Evolutionary conservation across 2,797 vertebrate genomes (phyloP).

Genomic region (Poecilia wingei): DNA sequence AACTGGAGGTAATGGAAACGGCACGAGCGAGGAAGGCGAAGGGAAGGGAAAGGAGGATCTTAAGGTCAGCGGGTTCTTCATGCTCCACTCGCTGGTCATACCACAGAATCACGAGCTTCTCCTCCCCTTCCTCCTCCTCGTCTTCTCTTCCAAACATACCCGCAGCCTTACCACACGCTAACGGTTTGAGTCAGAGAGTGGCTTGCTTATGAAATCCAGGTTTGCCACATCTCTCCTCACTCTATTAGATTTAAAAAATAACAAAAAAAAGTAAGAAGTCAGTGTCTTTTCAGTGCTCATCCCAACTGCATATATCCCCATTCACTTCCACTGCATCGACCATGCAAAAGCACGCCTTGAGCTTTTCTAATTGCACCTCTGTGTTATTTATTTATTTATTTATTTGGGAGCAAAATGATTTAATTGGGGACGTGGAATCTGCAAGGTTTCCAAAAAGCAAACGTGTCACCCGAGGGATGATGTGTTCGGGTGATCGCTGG

Average conservation of each 20-base stretch:
- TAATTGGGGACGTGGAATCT: neutral
- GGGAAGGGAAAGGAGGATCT: conserved; percentile 42
- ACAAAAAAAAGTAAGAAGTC: conserved; percentile 39
- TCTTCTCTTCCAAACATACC: conserved; percentile 62
- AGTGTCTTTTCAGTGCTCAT: conserved; percentile 43
- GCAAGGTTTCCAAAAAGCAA: neutral
- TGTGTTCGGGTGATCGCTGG: neutral
- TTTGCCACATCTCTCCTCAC: conserved; percentile 66
- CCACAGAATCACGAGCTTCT: conserved; percentile 63
- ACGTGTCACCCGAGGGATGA: neutral
- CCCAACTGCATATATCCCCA: conserved; percentile 19
- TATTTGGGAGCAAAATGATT: neutral
- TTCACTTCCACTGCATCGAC: conserved; percentile 3
- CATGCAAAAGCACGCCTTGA: neutral
- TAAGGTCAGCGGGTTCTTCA: conserved; percentile 74
- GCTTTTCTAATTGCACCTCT: neutral
- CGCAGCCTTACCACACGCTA: conserved; percentile 69
- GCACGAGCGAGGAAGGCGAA: conserved; percentile 27
- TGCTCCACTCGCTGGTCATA: conserved; percentile 62
- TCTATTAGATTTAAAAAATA: conserved; percentile 36
- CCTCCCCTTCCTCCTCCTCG: conserved; percentile 32
- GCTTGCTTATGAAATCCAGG: conserved; percentile 69
- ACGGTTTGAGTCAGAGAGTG: conserved; percentile 67
- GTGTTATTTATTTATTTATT: neutral
- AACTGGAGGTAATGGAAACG: conserved; percentile 62